A percentile compares a stretch with the other conserved stretches of the same genome.
Evolutionary conservation across 2,797 vertebrate genomes (phyloP).

Genomic region (Kryptopterus vitreolus): DNA sequence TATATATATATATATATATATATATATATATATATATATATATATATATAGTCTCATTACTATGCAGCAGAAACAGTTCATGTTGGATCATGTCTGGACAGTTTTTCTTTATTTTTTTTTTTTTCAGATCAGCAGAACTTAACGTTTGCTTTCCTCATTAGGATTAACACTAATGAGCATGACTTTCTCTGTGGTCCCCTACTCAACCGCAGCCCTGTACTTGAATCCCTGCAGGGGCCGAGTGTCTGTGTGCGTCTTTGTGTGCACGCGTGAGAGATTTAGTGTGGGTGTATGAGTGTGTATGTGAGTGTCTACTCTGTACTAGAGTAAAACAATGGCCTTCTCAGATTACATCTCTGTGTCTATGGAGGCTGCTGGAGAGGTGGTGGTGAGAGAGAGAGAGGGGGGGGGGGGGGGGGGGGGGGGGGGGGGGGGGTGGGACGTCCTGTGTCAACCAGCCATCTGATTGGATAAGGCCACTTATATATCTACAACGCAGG

Average conservation of each 20-base stretch:
- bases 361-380: constrained; percentile 48
- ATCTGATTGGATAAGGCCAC: constrained; percentile 80
- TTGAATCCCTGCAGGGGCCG: constrained; percentile 37
- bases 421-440: constrained; percentile 32
- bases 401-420: constrained; percentile 38
- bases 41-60: not conserved
- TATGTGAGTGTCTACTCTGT: constrained; percentile 36
- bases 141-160: constrained; percentile 52
- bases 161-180: constrained; percentile 53
- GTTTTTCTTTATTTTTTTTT: constrained; percentile 24
- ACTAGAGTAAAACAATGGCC: constrained; percentile 61
- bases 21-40: too few species aligned
- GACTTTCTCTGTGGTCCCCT: constrained; percentile 48
- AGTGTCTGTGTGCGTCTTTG: constrained; percentile 20
- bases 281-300: constrained; percentile 49
- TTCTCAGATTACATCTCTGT: constrained; percentile 65
- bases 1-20: too few species aligned
- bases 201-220: constrained; percentile 41
- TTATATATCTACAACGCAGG: constrained; percentile 81
- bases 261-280: constrained; percentile 47
- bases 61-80: not conserved
- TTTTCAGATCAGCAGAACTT: constrained; percentile 20
- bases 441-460: constrained; percentile 53
- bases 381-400: constrained; percentile 17
- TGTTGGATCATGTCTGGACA: not conserved